A percentile compares a stretch with the other conserved stretches of the same genome.
phyloP scores from a whole-genome alignment of 2,888 invertebrate genomes.

The Druceiella hillmani region DNA sequence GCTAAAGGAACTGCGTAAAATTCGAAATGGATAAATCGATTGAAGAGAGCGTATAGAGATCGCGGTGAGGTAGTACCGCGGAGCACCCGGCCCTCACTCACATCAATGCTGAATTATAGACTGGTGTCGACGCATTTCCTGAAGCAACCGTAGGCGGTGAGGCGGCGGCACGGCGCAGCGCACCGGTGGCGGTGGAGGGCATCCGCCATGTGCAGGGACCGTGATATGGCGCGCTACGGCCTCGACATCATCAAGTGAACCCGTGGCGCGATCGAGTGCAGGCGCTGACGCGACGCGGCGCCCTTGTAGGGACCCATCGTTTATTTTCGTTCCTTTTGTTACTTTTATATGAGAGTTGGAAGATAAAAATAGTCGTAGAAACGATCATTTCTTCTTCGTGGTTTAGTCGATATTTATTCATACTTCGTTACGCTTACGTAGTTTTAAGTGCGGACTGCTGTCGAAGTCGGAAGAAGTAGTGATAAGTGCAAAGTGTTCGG shows the following conservation, averaged over 20 bases:
- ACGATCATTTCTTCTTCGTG: too few relatives aligned
- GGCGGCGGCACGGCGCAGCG: constrained; percentile 29
- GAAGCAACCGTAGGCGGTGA: constrained; percentile 79
- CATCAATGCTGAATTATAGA: constrained; percentile 85
- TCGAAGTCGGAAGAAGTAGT: neutral
- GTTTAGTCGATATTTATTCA: too few relatives aligned
- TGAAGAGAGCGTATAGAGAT: too few relatives aligned
- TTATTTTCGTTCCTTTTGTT: too few relatives aligned
- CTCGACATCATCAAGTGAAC: constrained; percentile 47
- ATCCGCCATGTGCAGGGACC: constrained; percentile 66
- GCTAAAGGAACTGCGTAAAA: too few relatives aligned
- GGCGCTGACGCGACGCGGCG: neutral
- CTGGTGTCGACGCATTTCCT: constrained; percentile 88
- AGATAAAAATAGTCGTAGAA: too few relatives aligned
- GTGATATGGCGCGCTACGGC: constrained; percentile 57
- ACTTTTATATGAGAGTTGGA: too few relatives aligned
- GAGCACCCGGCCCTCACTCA: constrained; percentile 37
- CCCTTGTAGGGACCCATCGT: neutral
- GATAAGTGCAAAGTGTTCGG: neutral
- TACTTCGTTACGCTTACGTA: neutral
- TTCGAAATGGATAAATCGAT: too few relatives aligned
- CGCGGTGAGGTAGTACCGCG: constrained; percentile 32
- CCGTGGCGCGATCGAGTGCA: constrained; percentile 9
- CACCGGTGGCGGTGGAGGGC: constrained; percentile 33
- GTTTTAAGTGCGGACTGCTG: neutral